Evolutionary conservation across 2,113 vertebrate species (phyloP), one percentile per base, ranked within the genome.

Genomic region (Verasper variegatus): DNA sequence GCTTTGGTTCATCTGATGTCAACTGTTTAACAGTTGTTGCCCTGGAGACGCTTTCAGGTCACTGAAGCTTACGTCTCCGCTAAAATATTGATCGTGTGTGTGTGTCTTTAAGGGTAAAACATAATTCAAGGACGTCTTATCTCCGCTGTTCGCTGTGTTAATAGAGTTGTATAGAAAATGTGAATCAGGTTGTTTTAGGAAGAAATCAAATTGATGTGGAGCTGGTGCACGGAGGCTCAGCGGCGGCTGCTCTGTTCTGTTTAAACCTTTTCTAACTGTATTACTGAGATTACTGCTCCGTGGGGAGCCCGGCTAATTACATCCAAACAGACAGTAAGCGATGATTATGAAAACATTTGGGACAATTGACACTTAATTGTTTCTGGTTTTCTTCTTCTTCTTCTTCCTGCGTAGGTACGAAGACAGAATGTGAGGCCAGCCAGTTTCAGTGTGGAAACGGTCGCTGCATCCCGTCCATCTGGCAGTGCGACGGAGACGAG

Each of bases 401-500:
- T 55, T 6, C 52, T 15, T 88, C 7, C n/a, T 51, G 51, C 76
- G 54, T 58, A 99, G 98, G 95, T 58, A 95, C 93, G 0, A 95
- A 89, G 90, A 83, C 91, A 21, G 95, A 95, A 84, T 99, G 98
- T 93, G 97, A 98, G 20, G 81, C 92, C 47, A 96, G 94, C 26
- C 97, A 99, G 23, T 99, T 98, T 76, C 96, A 96, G 57, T 99
- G 97, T 88, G 95, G 95, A 0, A 98, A 98, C 31, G 98, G 97
- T 6, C 97, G 96, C 80, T 99, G 98, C 80, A 97, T 99, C 90
- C 96, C 96, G 0, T 93, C 95, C 0, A 70, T 99, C 9, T 99
- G 98, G 97, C 95, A 95, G 71, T 99, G 98, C 61, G 98, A 99
- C 18, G 97, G 98, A 4, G 98, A 99, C 13, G 94, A 97, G 87